These are phyloP conservation scores for Diglossa cyanea DNA, from an alignment of 2,797 vertebrate species.

Conservation along the genomic window DNA sequence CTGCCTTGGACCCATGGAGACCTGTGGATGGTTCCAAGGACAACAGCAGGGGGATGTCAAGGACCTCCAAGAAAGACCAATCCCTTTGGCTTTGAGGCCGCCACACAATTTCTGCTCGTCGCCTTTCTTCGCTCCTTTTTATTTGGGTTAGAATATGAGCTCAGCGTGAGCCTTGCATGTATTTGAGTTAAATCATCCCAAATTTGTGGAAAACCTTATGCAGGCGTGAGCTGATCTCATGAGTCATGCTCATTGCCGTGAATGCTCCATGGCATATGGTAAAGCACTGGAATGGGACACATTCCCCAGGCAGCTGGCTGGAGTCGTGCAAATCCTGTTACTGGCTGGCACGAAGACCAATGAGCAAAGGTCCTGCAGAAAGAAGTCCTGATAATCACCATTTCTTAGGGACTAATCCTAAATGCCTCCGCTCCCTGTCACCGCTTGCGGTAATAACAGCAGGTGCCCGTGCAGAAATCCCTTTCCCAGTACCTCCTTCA, in stretches of 20 bases:
- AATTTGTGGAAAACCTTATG: slow-evolving; percentile 11
- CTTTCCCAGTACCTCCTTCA: slow-evolving; percentile 28
- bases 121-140: neutral
- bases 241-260: neutral
- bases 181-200: neutral
- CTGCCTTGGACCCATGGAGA: neutral
- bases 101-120: neutral
- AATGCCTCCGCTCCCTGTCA: slow-evolving; percentile 32
- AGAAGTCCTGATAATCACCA: slow-evolving; percentile 28
- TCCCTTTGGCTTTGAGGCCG: neutral
- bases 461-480: slow-evolving; percentile 28
- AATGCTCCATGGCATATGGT: neutral
- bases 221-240: neutral
- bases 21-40: neutral
- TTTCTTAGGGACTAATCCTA: slow-evolving; percentile 46
- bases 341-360: neutral
- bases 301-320: neutral
- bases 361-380: slow-evolving; percentile 33
- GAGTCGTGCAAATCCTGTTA: slow-evolving; percentile 28
- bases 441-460: slow-evolving; percentile 22
- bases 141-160: neutral
- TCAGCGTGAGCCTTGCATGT: neutral
- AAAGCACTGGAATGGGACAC: neutral
- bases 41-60: neutral
- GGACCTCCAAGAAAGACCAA: neutral